phyloP scores from a whole-genome alignment of 2,113 vertebrate genomes.

The Felis chaus region DNA sequence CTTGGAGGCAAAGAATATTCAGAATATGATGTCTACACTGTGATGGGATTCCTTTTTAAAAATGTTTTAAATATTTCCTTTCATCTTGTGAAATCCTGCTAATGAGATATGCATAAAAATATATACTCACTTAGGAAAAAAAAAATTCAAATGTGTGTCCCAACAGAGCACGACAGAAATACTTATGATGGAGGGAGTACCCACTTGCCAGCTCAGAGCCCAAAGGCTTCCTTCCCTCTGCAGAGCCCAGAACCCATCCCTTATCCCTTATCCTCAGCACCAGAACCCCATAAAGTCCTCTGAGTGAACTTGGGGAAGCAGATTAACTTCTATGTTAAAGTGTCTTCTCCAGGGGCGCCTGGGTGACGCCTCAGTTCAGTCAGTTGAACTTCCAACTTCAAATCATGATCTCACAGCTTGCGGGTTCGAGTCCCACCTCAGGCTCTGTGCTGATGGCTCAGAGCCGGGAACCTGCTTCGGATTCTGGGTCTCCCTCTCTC shows the following conservation, averaged over 20 bases:
- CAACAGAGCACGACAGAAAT: accelerated
- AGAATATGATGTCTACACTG: background rate
- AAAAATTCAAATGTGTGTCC: background rate
- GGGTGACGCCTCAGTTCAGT: no score
- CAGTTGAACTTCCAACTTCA: no score
- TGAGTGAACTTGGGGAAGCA: background rate
- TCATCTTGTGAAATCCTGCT: conserved; percentile 7
- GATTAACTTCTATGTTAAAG: conserved; percentile 30
- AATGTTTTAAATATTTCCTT: conserved; percentile 28
- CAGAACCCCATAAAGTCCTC: background rate
- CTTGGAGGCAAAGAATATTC: background rate
- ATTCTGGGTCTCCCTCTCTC: no score
- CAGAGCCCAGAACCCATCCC: background rate
- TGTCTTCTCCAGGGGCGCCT: background rate
- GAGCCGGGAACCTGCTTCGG: no score
- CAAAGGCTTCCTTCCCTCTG: background rate
- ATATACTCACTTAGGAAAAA: background rate
- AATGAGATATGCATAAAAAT: background rate
- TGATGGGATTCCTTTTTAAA: background rate
- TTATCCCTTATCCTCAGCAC: no score
- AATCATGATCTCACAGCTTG: no score
- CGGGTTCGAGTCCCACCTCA: no score
- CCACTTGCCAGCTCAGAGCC: accelerated
- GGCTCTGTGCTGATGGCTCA: no score
- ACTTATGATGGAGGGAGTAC: accelerated